phyloP scores from a whole-genome alignment of 92 coral and sea anemone genomes.

The Zoanthus gigantus region DNA sequence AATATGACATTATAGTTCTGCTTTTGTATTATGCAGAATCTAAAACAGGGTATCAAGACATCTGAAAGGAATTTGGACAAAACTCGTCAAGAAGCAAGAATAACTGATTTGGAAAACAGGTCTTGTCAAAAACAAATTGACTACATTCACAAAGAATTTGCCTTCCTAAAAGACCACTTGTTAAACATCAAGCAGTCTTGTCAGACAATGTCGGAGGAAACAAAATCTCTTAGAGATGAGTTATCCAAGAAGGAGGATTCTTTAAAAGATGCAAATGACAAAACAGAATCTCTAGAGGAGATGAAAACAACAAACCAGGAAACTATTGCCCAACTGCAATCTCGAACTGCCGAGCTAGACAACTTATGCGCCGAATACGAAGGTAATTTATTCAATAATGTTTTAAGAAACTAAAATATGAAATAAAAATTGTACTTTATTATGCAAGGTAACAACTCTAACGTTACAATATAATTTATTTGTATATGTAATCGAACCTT shows the following conservation, averaged over 20 bases:
- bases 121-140: constrained; percentile 81
- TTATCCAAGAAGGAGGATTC: constrained; percentile 59
- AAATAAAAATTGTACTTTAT: no score
- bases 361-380: constrained; percentile 77
- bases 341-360: constrained; percentile 71
- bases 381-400: neutral
- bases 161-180: constrained; percentile 73
- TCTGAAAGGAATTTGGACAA: constrained; percentile 78
- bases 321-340: constrained; percentile 67
- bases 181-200: constrained; percentile 69
- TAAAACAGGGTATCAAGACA: constrained; percentile 71
- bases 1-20: neutral
- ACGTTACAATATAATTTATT: no score
- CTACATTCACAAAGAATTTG: constrained; percentile 80
- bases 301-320: constrained; percentile 74
- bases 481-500: no score
- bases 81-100: constrained; percentile 73
- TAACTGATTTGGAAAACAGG: constrained; percentile 73
- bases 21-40: constrained; percentile 1
- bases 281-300: constrained; percentile 61
- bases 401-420: no score
- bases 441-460: no score
- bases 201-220: constrained; percentile 72
- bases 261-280: constrained; percentile 63
- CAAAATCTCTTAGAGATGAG: constrained; percentile 70